Conservation (phyloP, 1,140 invertebrate species). For the Mizuhopecten yessoensis region DNA sequence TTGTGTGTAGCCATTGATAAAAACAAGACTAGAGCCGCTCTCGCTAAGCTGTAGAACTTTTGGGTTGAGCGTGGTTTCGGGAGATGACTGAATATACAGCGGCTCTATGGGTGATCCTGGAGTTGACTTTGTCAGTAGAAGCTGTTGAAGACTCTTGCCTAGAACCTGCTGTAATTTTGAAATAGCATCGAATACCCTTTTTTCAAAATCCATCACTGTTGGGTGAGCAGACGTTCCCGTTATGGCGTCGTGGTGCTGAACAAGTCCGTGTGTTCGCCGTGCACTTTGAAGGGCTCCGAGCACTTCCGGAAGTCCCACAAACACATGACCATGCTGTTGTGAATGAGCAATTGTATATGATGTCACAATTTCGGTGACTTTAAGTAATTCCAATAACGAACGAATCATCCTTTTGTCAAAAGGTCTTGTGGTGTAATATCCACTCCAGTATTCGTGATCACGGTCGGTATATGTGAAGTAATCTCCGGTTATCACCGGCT, state of each 20-base stretch:
- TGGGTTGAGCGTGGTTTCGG: slow-evolving; percentile 46
- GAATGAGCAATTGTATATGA: slow-evolving; percentile 68
- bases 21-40: slow-evolving; percentile 58
- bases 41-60: slow-evolving; percentile 55
- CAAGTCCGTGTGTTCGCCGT: slow-evolving; percentile 92
- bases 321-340: slow-evolving; percentile 53
- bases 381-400: slow-evolving; percentile 92
- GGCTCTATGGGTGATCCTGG: slow-evolving; percentile 65
- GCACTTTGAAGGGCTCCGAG: slow-evolving; percentile 86
- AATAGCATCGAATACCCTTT: slow-evolving; percentile 86
- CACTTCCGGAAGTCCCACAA: slow-evolving; percentile 43
- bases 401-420: slow-evolving; percentile 94
- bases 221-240: slow-evolving; percentile 96
- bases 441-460: slow-evolving; percentile 98
- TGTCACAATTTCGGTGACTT: slow-evolving; percentile 81
- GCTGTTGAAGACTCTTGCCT: slow-evolving; percentile 55
- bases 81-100: neutral
- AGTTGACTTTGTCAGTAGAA: slow-evolving; percentile 1
- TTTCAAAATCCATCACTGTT: slow-evolving; percentile 96
- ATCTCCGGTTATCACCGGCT: slow-evolving; percentile 91
- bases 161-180: slow-evolving; percentile 59
- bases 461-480: slow-evolving; percentile 98
- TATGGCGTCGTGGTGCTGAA: slow-evolving; percentile 99
- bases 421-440: slow-evolving; percentile 96
- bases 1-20: slow-evolving; percentile 72